Conservation (phyloP, 2,797 vertebrate species). For the Pyrrhura leucotis region DNA sequence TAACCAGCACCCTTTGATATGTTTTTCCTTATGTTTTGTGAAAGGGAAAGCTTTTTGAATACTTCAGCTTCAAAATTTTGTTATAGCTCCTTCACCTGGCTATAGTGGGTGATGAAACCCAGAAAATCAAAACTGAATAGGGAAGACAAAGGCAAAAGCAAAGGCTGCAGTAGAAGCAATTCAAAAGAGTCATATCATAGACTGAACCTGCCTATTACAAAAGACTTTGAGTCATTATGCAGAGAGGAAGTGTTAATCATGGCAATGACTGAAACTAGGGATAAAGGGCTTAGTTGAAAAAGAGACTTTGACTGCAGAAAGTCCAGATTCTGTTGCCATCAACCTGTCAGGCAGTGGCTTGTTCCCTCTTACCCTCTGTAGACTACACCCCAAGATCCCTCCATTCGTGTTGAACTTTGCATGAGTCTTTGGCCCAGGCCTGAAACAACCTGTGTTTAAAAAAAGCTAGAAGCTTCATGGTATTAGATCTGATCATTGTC, state of each 20-base stretch:
- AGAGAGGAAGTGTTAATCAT: constrained; percentile 29
- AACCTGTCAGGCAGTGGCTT: neutral
- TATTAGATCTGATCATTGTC: neutral
- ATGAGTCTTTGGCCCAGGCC: neutral
- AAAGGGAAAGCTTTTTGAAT: constrained; percentile 3
- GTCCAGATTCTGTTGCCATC: neutral
- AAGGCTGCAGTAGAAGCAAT: neutral
- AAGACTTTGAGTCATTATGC: neutral
- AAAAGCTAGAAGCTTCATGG: neutral
- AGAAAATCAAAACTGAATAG: neutral
- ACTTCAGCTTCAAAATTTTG: neutral
- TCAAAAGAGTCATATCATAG: neutral
- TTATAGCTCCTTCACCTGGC: neutral
- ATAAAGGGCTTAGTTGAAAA: neutral
- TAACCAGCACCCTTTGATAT: constrained; percentile 48
- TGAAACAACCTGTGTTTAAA: neutral
- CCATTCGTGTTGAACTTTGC: accelerated
- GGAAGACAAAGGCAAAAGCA: neutral
- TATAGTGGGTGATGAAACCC: neutral
- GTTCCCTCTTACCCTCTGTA: neutral
- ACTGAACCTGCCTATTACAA: neutral
- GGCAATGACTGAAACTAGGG: neutral
- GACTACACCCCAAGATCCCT: neutral
- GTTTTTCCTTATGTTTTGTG: neutral
- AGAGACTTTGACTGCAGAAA: neutral